Conservation (phyloP, 1,140 invertebrate genomes). For the Physella acuta region DNA sequence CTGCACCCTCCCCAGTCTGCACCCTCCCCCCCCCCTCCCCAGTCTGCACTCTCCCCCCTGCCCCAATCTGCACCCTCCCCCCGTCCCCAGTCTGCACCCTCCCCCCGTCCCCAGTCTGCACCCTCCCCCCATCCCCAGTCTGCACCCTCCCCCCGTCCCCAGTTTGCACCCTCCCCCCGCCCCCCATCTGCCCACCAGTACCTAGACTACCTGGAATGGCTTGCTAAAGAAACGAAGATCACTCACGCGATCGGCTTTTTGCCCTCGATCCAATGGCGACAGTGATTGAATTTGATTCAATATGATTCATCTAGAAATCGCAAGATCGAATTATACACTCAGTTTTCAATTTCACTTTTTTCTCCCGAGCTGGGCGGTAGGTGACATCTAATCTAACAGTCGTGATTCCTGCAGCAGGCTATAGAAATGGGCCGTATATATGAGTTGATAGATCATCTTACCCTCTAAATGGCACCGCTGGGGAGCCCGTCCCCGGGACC, state of each 20-base stretch:
- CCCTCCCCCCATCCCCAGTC: background rate
- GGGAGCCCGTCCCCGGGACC: background rate
- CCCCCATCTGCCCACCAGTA: background rate
- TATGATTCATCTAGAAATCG: slow-evolving; percentile 1
- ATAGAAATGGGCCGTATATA: background rate
- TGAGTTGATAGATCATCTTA: background rate
- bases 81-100: background rate
- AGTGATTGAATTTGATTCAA: slow-evolving; percentile 4
- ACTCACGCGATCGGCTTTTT: background rate
- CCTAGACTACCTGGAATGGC: background rate
- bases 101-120: background rate
- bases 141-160: background rate
- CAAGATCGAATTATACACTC: background rate
- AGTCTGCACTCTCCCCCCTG: background rate
- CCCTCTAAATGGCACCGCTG: background rate
- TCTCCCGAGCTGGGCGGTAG: background rate
- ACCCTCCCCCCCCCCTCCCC: background rate
- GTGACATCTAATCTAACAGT: slow-evolving; percentile 4
- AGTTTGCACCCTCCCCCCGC: background rate
- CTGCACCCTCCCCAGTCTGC: background rate
- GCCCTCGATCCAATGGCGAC: background rate
- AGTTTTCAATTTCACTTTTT: background rate
- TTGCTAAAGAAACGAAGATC: background rate
- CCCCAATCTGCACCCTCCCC: background rate
- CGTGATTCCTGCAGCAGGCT: background rate